Evolutionary conservation across 2,797 vertebrate genomes (phyloP).

Genomic region (Halcyon chelicuti): DNA sequence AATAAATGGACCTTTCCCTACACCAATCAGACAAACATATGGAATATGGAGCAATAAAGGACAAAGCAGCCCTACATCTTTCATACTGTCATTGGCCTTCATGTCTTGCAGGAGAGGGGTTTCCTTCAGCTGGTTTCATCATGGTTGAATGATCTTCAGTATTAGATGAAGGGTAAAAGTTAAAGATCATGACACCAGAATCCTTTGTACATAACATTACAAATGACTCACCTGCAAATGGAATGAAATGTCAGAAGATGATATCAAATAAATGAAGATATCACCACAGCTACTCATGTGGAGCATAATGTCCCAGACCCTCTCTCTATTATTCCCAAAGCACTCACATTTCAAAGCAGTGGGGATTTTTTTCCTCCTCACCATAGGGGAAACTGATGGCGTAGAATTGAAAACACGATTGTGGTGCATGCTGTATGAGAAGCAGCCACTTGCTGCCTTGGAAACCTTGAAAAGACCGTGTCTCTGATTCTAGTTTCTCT

Average conservation of each 20-base stretch:
- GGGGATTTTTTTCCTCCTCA: not conserved
- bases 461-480: slow-evolving; percentile 54
- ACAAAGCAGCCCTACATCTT: slow-evolving; percentile 1
- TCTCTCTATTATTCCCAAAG: slow-evolving; percentile 33
- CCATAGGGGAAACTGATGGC: not conserved
- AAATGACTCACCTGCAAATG: slow-evolving; percentile 1
- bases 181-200: slow-evolving; percentile 28
- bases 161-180: slow-evolving; percentile 30
- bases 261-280: slow-evolving; percentile 49
- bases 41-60: slow-evolving; percentile 22
- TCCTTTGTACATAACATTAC: not conserved
- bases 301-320: slow-evolving; percentile 31
- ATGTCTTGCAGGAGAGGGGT: not conserved
- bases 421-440: slow-evolving; percentile 18
- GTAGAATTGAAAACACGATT: not conserved
- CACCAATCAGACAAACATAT: not conserved
- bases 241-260: not conserved
- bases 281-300: slow-evolving; percentile 23
- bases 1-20: slow-evolving; percentile 30
- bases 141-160: slow-evolving; percentile 2
- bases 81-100: not conserved
- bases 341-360: slow-evolving; percentile 17
- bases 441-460: slow-evolving; percentile 42
- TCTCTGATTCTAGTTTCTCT: not conserved
- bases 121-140: slow-evolving; percentile 32